phyloP scores from a whole-genome alignment of 2,888 invertebrate species.

The Morpho helenor region DNA sequence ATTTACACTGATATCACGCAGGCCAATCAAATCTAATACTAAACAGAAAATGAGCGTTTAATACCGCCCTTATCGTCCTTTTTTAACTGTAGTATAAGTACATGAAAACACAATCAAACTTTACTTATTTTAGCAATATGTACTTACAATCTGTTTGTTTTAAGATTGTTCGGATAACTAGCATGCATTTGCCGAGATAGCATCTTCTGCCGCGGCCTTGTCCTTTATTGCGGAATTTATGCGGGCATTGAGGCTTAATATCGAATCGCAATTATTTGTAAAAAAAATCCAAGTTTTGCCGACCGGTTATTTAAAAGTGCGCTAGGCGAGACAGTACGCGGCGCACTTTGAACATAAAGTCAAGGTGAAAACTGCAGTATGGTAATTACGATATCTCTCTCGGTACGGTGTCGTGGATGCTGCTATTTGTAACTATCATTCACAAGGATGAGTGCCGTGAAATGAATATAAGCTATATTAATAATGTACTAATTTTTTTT shows the following conservation, averaged over 20 bases:
- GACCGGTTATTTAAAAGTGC: conserved; percentile 16
- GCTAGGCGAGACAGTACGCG: not conserved
- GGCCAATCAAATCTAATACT: too few relatives aligned
- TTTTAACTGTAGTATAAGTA: too few relatives aligned
- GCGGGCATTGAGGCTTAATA: not conserved
- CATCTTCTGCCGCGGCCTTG: conserved; percentile 4
- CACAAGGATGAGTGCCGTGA: too few relatives aligned
- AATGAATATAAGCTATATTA: too few relatives aligned
- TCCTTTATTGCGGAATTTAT: conserved; percentile 1
- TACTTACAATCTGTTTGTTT: too few relatives aligned
- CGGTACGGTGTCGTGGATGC: not conserved
- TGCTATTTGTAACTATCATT: too few relatives aligned
- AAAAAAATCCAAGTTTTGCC: conserved; percentile 9
- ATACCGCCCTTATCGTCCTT: too few relatives aligned
- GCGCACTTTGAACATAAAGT: conserved; percentile 13
- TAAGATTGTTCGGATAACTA: not conserved
- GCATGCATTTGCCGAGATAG: conserved; percentile 8
- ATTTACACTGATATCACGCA: too few relatives aligned
- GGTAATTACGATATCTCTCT: conserved; percentile 12
- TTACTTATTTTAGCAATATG: too few relatives aligned
- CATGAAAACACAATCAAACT: too few relatives aligned
- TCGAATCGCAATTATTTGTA: conserved; percentile 10
- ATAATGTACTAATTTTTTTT: too few relatives aligned
- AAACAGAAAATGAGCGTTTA: too few relatives aligned
- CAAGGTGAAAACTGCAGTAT: conserved; percentile 16